Base-by-base conservation (phyloP, 2,113 vertebrate genomes). In the Erythrolamprus reginae region DNA sequence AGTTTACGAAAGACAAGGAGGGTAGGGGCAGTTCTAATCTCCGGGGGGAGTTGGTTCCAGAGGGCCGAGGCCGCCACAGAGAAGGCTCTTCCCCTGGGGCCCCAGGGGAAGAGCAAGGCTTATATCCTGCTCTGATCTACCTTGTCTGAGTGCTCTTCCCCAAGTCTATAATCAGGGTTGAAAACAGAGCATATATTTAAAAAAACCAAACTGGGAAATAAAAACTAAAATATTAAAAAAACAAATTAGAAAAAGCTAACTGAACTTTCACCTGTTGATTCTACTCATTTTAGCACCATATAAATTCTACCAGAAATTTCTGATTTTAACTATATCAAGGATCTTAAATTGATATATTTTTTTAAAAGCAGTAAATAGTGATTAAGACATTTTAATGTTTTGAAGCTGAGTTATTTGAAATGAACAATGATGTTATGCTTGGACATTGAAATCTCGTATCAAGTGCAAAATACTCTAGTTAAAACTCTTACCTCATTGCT, bases 401-500 rank as follows among this genome's bases (percentile, higher is more conserved):
- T 21, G 50, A 2, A 24, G 1, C 50, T 90, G 85, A 55, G 55
- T 3, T 65, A 88, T n/a, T 85, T 85, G 84, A 84, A 50, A 84
- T 55, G 53, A 82, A 83, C 2, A 50, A 90, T 51, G 42, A n/a
- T 52, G 50, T 3, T 5, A 0, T 1, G 21, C 84, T 42, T 92
- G 38, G 53, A 90, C 52, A 82, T 89, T 61, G 84, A 89, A 10
- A 61, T 17, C 50, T 53, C 21, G 12, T 7, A 89, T 45, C 48
- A 84, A 24, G 65, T 77, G 10, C 3, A 77, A 65, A 26, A 48
- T 50, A 38, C 90, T 48, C 50, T 38, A 58, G 50, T 10, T 51
- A 83, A 3, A 77, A 51, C 26, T 2, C 97, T 97, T 94, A 99
- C 99, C 98, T 99, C 98, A 0, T 99, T 98, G 95, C 98, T 98